A percentile compares a stretch with the other conserved stretches of the same genome.
These are phyloP conservation scores for Syngnathus typhle DNA, from an alignment of 2,113 vertebrate species.

Conservation along the genomic window DNA sequence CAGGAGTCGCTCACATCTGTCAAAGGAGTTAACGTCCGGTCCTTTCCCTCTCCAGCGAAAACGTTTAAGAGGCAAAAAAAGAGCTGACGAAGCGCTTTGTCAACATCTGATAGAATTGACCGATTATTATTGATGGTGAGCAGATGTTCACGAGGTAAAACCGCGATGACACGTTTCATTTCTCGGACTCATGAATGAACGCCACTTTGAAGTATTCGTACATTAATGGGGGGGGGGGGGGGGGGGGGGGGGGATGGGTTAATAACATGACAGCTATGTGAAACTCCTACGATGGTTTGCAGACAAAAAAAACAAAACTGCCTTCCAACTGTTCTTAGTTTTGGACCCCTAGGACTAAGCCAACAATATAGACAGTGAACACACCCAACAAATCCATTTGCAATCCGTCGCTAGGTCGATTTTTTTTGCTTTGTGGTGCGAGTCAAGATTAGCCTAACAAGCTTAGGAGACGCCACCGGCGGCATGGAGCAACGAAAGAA, in stretches of 20 bases:
- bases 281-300: neutral
- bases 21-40: neutral
- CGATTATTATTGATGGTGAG: neutral
- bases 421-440: no score
- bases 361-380: no score
- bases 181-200: neutral
- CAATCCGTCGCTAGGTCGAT: no score
- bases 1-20: neutral
- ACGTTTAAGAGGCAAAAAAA: neutral
- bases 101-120: neutral
- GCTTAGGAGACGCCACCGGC: no score
- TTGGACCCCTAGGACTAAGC: no score
- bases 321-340: no score
- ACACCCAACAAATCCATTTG: no score
- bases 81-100: neutral
- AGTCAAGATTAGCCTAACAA: no score
- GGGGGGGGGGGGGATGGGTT: no score
- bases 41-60: neutral
- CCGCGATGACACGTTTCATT: neutral
- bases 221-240: neutral
- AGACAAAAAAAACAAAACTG: neutral
- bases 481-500: no score
- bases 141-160: neutral
- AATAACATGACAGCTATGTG: neutral
- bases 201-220: neutral